These are phyloP conservation scores for Acrocephalus kingi DNA, from an alignment of 2,113 vertebrate species.

Conservation along the genomic window DNA sequence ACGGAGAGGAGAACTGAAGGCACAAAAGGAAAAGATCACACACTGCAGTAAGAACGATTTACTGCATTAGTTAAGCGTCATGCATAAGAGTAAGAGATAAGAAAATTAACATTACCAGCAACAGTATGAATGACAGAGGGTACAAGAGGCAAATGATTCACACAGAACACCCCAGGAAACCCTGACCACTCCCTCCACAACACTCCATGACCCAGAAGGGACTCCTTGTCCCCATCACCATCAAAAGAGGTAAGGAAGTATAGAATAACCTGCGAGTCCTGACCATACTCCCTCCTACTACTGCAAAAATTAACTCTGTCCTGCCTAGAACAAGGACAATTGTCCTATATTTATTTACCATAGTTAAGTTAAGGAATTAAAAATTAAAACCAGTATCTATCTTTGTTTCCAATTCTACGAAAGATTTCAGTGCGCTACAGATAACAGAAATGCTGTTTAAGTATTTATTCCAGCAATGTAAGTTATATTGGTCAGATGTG, in stretches of 20 bases:
- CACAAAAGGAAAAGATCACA: not conserved
- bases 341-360: not conserved
- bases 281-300: not conserved
- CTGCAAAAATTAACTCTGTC: not conserved
- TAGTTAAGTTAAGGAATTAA: not conserved
- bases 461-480: not conserved
- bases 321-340: not conserved
- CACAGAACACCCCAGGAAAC: not conserved
- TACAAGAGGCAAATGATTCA: not conserved
- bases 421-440: not conserved
- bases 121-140: not conserved
- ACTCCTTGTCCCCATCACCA: no score
- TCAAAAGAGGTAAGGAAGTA: not conserved
- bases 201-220: not conserved
- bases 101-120: rapidly evolving
- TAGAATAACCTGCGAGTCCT: not conserved
- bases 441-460: not conserved
- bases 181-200: not conserved
- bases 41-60: not conserved
- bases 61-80: not conserved
- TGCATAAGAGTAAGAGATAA: not conserved
- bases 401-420: not conserved
- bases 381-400: not conserved
- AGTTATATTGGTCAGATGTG: not conserved
- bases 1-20: not conserved